Evolutionary conservation across 1,140 invertebrate genomes (phyloP).

Genomic region (Heliconius hermathena): DNA sequence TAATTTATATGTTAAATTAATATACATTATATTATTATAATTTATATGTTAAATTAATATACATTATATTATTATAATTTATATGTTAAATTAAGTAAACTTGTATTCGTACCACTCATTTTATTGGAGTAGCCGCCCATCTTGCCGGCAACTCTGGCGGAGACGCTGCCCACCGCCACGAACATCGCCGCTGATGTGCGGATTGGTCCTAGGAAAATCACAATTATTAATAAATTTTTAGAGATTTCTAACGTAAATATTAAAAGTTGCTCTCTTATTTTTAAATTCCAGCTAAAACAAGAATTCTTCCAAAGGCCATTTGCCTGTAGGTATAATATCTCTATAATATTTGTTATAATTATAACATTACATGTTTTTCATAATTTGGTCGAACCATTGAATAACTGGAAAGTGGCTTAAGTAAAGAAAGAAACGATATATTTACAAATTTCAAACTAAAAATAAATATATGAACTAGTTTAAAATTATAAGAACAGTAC

Average conservation of each 20-base stretch:
- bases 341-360: no score
- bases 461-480: background rate
- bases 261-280: background rate
- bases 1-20: no score
- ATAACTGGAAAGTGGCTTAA: no score
- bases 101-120: slow-evolving; percentile 82
- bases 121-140: slow-evolving; percentile 87
- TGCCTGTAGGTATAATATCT: no score
- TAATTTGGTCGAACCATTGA: no score
- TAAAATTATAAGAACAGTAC: background rate
- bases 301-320: no score
- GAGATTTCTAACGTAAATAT: background rate
- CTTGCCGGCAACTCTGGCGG: slow-evolving; percentile 87
- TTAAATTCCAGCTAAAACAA: no score
- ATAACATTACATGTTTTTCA: no score
- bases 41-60: no score
- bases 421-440: no score
- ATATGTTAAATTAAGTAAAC: background rate
- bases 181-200: slow-evolving; percentile 59
- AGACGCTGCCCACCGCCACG: slow-evolving; percentile 68
- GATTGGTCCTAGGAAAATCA: slow-evolving; percentile 24
- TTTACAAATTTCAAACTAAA: background rate
- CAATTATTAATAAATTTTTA: background rate
- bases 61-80: no score
- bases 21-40: no score